Evolutionary conservation across 2,797 vertebrate genomes (phyloP), one percentile per base, ranked within the genome.

Genomic region (Rhadinocentrus ornatus): DNA sequence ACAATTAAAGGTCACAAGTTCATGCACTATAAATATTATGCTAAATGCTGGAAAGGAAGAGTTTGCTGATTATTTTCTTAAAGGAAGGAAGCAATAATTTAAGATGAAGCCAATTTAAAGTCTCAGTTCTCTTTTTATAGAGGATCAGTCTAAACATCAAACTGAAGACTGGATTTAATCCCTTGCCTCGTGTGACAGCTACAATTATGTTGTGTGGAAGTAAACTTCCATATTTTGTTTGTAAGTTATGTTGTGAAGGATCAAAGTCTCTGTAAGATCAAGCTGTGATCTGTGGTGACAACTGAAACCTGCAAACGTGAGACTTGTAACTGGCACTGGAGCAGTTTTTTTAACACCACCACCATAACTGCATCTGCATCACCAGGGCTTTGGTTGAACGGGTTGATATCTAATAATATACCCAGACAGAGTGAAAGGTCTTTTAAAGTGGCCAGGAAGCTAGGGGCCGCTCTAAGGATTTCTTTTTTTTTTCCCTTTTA

Each of bases 211-310:
- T 53, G 16, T 55, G 16, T 27, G 53, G 6, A 55, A 18, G 6
- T 24, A 26, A 26, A 18, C 7, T 16, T 54, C 3, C 2, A 6
- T 3, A 29, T 26, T 32, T 32, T 9, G 16, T 20, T 20, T 18
- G 0, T 18, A 34, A 9, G 64, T 35, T 50, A 24, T 37, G 48
- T 18, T 26, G 2, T 0, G 1, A 3, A 4, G 1, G 12, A 39
- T 62, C 24, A 69, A 78, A 80, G 39, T 7, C 0, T 24, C 1
- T 6, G 27, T 2, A 10, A 10, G 11, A 1, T 24, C 16, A 61
- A 54, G 2, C 11, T 81, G 79, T 1, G 63, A 66, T 78, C 13
- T 78, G 77, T 48, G 77, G 80, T 74, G 1, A 66, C 9, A 18
- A 58, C 26, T 68, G 66, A 80, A 69, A 73, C 69, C 5, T 69